Evolutionary conservation across 2,113 vertebrate genomes (phyloP).

Genomic region (Menidia beryllina): DNA sequence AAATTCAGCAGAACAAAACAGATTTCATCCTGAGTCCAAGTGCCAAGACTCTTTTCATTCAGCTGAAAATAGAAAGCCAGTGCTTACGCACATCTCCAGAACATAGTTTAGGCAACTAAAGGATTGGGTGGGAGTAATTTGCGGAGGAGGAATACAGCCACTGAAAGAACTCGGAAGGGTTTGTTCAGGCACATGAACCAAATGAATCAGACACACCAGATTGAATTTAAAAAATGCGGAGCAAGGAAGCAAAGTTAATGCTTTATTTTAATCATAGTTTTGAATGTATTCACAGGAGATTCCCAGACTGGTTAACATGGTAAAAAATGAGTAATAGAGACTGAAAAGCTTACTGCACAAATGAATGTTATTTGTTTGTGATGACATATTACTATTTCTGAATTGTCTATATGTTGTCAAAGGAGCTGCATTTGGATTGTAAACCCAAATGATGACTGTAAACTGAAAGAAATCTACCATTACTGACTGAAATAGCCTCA

Average conservation of each 20-base stretch:
- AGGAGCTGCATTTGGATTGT: conserved; percentile 5
- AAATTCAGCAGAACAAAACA: conserved; percentile 71
- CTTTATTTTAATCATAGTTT: conserved; percentile 23
- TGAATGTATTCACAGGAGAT: conserved; percentile 1
- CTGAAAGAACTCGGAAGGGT: conserved; percentile 43
- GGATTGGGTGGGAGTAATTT: conserved; percentile 70
- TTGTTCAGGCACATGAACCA: conserved; percentile 48
- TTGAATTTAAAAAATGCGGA: conserved; percentile 14
- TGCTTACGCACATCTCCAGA: conserved; percentile 81
- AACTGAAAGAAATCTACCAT: conserved; percentile 2
- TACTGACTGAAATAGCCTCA: conserved; percentile 40
- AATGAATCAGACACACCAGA: conserved; percentile 55
- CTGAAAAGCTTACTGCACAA: background rate
- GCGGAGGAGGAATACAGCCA: conserved; percentile 69
- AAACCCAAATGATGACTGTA: no score
- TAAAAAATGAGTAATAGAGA: conserved; percentile 24
- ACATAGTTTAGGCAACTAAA: conserved; percentile 72
- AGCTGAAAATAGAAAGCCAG: conserved; percentile 80
- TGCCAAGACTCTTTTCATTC: conserved; percentile 79
- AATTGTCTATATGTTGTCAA: background rate
- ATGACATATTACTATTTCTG: background rate
- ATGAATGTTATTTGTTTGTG: background rate
- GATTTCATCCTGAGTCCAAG: conserved; percentile 73
- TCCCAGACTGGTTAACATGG: background rate
- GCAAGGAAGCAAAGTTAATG: conserved; percentile 23